Evolutionary conservation across 2,113 vertebrate species (phyloP), one percentile per base, ranked within the genome.

Genomic region (Forbesichthys agassizii): DNA sequence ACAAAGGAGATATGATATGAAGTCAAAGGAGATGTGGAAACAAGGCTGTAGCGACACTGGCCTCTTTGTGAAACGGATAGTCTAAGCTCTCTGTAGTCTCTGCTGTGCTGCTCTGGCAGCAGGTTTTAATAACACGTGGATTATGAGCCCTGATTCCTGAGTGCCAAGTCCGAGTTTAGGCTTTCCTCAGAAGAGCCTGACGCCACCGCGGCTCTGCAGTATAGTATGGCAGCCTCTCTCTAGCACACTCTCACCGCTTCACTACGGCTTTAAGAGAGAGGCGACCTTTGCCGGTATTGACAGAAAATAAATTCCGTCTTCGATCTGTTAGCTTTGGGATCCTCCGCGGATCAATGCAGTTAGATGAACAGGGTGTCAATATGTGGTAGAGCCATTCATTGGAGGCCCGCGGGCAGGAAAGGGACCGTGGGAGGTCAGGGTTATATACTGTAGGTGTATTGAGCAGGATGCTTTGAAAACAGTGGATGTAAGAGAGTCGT

Each of bases 241-340:
- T 20, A 20, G 7, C 60, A 74, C 63, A 27, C 66, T 64, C 71
- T 42, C 68, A 42, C 62, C 14, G 62, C 78, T 69, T 54, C 75
- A 62, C 66, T 58, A 5, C 64, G 3, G 66, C 77, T 87, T 85
- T 81, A 87, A 88, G 82, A 87, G 86, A 60, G 70, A 90, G 88
- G 89, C 89, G 92, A 91, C 90, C 92, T 93, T 93, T 93, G 82
- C 88, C 85, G 85, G 84, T 91, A 92, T 92, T 90, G 89, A 86
- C 85, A 90, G 88, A 88, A 92, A 91, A 91, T 93, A 91, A 91
- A 93, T 92, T 91, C 79, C 69, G 75, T 87, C 7, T 92, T 93
- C 90, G 89, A 92, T 92, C 83, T 86, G 88, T 91, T 90, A 87
- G 87, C 90, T 91, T 91, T 89, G 81, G 90, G 83, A 92, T 89